These are phyloP conservation scores for Drosophila barbarae DNA, from an alignment of 2,888 invertebrate genomes.

Conservation along the genomic window DNA sequence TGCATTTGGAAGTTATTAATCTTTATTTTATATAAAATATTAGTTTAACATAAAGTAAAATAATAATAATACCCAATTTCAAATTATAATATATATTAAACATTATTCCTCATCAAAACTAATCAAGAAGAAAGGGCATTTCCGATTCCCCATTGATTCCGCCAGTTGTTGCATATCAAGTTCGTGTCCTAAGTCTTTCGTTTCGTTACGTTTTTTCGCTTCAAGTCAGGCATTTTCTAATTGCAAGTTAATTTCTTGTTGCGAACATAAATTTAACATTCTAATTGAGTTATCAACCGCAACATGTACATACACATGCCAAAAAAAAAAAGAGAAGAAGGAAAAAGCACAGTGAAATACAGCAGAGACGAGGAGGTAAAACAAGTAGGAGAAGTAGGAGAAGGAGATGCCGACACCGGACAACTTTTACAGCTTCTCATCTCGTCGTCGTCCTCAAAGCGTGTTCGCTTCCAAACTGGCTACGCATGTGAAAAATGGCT, in stretches of 20 bases:
- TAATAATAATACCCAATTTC: too few relatives aligned
- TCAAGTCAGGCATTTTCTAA: constrained; percentile 66
- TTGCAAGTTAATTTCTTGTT: constrained; percentile 76
- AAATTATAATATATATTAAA: not conserved
- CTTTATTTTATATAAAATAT: too few relatives aligned
- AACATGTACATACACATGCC: constrained; percentile 63
- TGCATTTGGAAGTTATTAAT: too few relatives aligned
- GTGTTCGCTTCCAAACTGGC: constrained; percentile 58
- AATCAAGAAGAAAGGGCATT: constrained; percentile 20
- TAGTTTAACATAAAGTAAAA: too few relatives aligned
- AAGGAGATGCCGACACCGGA: constrained; percentile 45
- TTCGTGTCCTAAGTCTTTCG: constrained; percentile 68
- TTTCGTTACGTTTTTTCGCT: constrained; percentile 39
- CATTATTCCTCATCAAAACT: too few relatives aligned
- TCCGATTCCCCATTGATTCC: not conserved
- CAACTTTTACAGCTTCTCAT: constrained; percentile 65
- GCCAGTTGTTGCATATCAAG: constrained; percentile 49
- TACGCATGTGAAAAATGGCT: constrained; percentile 75
- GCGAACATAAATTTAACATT: constrained; percentile 76
- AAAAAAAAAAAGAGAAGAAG: constrained; percentile 29
- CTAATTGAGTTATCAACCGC: constrained; percentile 77
- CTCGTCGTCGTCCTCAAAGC: constrained; percentile 19
- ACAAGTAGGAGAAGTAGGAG: constrained; percentile 43
- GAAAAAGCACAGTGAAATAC: constrained; percentile 2
- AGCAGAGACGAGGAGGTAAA: constrained; percentile 24